Evolutionary conservation across 2,797 vertebrate species (phyloP).

Genomic region (Diglossa cyanea): DNA sequence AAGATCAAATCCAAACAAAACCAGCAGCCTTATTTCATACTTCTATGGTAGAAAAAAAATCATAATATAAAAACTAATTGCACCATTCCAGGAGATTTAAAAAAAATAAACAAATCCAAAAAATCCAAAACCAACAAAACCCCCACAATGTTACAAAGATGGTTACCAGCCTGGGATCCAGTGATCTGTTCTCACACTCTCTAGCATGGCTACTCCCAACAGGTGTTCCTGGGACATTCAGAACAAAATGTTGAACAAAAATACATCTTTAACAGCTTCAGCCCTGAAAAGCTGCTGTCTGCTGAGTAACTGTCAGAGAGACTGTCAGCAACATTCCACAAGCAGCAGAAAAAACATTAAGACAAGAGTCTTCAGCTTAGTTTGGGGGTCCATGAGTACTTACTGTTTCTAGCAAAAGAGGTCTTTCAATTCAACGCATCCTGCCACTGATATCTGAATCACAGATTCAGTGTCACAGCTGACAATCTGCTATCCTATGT

Average conservation of each 20-base stretch:
- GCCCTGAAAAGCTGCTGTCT: conserved; percentile 42
- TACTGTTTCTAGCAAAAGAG: background rate
- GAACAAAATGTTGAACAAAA: conserved; percentile 38
- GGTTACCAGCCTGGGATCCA: background rate
- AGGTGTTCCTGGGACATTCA: conserved; percentile 48
- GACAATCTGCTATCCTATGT: background rate
- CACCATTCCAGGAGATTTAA: background rate
- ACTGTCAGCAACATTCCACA: conserved; percentile 39
- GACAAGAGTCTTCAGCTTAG: background rate
- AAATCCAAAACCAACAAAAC: background rate
- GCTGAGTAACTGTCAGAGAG: conserved; percentile 39
- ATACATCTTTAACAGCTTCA: conserved; percentile 40
- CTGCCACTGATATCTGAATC: background rate
- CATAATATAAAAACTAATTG: background rate
- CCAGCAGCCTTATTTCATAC: background rate
- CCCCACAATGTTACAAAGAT: background rate
- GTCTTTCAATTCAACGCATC: background rate
- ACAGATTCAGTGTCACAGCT: background rate
- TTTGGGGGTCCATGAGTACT: background rate
- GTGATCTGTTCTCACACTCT: background rate
- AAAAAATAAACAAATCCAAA: background rate
- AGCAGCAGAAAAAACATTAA: conserved; percentile 49
- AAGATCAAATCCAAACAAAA: background rate
- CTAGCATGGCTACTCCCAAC: background rate
- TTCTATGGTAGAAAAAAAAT: background rate